Percentiles rank a stretch among this genome's conserved stretches.
Conservation (phyloP, 1,140 invertebrate genomes). For the Caenorhabditis tropicalis region DNA sequence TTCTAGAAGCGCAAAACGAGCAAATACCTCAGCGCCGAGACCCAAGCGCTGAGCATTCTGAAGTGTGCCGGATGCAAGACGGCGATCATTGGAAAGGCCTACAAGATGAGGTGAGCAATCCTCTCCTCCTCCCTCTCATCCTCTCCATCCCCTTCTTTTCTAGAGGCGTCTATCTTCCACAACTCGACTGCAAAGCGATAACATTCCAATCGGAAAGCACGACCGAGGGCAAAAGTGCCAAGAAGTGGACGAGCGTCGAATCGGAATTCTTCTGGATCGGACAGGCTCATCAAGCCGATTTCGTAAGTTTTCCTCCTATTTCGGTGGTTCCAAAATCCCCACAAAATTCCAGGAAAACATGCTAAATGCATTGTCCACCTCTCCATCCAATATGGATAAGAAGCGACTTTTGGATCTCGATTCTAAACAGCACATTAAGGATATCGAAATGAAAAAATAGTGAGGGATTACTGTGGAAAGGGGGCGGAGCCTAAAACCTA, state of each 20-base stretch:
- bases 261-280: not conserved
- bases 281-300: not conserved
- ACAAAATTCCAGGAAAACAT: not conserved
- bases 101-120: slow-evolving; percentile 18
- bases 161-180: slow-evolving; percentile 1
- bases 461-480: not conserved
- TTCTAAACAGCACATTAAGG: not conserved
- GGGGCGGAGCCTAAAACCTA: not conserved
- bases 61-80: not conserved
- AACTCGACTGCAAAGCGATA: not conserved
- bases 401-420: not conserved
- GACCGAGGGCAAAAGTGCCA: not conserved
- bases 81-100: not conserved
- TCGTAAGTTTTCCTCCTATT: not conserved
- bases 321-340: too few species aligned
- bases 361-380: not conserved
- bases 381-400: not conserved
- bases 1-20: not conserved
- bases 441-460: not conserved
- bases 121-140: not conserved
- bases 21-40: not conserved
- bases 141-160: not conserved
- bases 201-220: not conserved
- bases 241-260: not conserved
- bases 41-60: not conserved